Evolutionary conservation across 2,888 invertebrate genomes (phyloP), one percentile per base, ranked within the genome.

Genomic region (Epistrophella euchroma): DNA sequence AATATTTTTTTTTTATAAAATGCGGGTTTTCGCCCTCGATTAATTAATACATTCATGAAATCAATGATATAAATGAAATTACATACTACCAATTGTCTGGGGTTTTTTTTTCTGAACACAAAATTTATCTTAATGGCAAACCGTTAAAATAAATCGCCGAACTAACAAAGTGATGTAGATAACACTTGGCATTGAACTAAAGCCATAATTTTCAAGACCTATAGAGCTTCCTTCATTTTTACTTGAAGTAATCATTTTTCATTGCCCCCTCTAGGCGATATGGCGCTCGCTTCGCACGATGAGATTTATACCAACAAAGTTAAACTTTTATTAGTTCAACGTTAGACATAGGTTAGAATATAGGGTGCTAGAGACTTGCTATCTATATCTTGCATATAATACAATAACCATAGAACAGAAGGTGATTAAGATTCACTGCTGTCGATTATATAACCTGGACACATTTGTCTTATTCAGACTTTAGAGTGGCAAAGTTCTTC

Each of bases 381-480:
- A 45, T 64, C 32, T 17, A 64, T 17, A 64, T 32, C 45, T 64
- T 28, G 40, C 37, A 28, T 64, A n/a, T 7, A 17, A 52, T 47
- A 19, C 45, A 35, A 47, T 19, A 68, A 52, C 52, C 68, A n/a
- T n/a, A 68, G 52, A 68, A 52, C 22, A 52, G 9, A 52, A 68
- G 25, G 68, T 68, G 68, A 68, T 68, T 68, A 52, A 68, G 52
- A 68, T 68, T 68, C 52, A 68, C 15, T 68, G 68, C 68, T 68
- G 52, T 68, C 68, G 68, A 68, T 68, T 68, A 7, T 25, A 37
- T 37, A 68, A 68, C 68, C 52, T 68, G 52, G 37, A 68, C 35
- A 68, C 68, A 68, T 68, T 68, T 68, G 68, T 68, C 68, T 40
- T 68, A 15, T 52, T 68, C 35, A 58, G 19, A 35, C 58, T 32